A percentile compares a stretch with the other conserved stretches of the same genome.
phyloP scores from a whole-genome alignment of 2,888 invertebrate species.

The Boloria euphrosyne region DNA sequence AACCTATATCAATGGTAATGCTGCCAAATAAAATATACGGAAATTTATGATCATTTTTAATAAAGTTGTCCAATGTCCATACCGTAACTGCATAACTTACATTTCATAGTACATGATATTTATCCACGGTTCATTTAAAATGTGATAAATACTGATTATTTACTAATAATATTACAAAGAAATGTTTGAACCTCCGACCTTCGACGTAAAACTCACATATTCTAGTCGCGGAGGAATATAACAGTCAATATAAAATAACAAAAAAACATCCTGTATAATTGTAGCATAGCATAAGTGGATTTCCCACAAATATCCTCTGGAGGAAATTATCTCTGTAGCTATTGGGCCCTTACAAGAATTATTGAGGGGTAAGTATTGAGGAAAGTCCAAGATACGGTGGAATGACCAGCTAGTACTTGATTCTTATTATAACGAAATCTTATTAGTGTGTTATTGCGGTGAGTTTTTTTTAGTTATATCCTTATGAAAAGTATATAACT shows the following conservation, averaged over 20 bases:
- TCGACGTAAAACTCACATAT: no score
- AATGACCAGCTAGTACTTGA: slow-evolving; percentile 55
- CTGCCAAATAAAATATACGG: no score
- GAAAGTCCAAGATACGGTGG: slow-evolving; percentile 49
- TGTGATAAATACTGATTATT: no score
- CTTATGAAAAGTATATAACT: neutral
- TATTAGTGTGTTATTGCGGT: slow-evolving; percentile 43
- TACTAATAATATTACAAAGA: no score
- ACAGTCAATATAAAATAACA: neutral
- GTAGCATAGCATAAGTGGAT: slow-evolving; percentile 61
- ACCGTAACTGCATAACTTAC: no score
- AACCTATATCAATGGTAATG: no score
- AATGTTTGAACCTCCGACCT: no score
- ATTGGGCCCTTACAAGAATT: slow-evolving; percentile 69
- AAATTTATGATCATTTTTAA: no score
- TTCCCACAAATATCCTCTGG: slow-evolving; percentile 59
- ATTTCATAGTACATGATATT: no score
- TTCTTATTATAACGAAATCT: slow-evolving; percentile 55
- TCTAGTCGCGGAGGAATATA: no score
- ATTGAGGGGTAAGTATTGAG: slow-evolving; percentile 52
- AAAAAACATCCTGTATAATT: slow-evolving; percentile 34
- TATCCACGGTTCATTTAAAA: no score
- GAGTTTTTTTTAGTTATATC: slow-evolving; percentile 1
- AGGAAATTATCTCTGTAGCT: slow-evolving; percentile 64
- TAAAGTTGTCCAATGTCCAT: no score